Evolutionary conservation across 2,113 vertebrate species (phyloP).

Genomic region (Cygnus buccinator): DNA sequence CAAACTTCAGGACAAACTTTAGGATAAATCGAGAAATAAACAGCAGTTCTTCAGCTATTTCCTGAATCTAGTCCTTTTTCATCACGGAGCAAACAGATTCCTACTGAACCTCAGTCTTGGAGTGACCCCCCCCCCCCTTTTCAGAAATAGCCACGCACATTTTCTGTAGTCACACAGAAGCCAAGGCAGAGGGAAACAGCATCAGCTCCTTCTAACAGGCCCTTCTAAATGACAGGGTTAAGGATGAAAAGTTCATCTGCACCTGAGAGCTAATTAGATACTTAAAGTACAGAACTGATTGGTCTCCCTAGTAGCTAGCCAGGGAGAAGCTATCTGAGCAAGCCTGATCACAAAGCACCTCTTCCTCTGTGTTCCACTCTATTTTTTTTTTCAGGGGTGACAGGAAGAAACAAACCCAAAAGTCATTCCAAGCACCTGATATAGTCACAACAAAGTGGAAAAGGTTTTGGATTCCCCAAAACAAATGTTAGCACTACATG

Average conservation of each 20-base stretch:
- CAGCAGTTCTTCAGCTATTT: background rate
- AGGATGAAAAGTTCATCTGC: background rate
- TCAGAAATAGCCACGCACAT: background rate
- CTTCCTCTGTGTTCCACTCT: background rate
- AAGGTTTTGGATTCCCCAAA: background rate
- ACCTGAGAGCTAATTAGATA: background rate
- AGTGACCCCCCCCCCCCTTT: accelerated
- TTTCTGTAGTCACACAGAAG: background rate
- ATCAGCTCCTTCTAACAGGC: background rate
- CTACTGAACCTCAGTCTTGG: background rate
- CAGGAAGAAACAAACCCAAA: background rate
- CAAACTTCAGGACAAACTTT: background rate
- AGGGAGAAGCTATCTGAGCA: background rate
- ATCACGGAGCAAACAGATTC: background rate
- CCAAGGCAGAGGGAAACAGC: background rate
- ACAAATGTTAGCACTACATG: background rate
- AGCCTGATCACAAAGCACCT: background rate
- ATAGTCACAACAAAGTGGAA: background rate
- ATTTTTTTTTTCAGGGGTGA: background rate
- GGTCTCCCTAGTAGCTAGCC: background rate
- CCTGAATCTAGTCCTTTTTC: background rate
- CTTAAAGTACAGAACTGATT: background rate
- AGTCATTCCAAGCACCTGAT: background rate
- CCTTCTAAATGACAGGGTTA: background rate
- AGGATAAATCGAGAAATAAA: background rate